These are phyloP conservation scores for Serranus cabrilla DNA, from an alignment of 2,797 vertebrate species.

Conservation along the genomic window DNA sequence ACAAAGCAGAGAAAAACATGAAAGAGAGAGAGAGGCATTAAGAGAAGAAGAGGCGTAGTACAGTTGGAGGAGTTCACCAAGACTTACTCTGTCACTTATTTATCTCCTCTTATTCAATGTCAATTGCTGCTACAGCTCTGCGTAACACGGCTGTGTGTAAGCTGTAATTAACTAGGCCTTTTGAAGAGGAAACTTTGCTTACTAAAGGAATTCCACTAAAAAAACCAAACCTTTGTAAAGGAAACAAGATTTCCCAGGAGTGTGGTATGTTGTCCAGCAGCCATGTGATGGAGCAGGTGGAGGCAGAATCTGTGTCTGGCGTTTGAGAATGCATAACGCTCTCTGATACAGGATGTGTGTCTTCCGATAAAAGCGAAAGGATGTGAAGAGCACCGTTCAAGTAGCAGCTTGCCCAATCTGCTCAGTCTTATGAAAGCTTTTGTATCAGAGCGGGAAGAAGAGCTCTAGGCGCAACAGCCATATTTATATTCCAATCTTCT, in stretches of 20 bases:
- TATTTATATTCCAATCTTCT: conserved; percentile 91
- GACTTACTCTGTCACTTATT: conserved; percentile 47
- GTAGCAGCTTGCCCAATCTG: conserved; percentile 74
- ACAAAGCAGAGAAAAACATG: conserved; percentile 19
- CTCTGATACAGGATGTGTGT: conserved; percentile 58
- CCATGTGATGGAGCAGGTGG: conserved; percentile 52
- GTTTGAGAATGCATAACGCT: conserved; percentile 46
- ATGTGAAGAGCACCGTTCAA: conserved; percentile 70
- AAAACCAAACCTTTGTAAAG: conserved; percentile 25
- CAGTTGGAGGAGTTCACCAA: conserved; percentile 29
- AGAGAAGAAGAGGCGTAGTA: conserved; percentile 6
- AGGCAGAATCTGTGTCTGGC: conserved; percentile 39
- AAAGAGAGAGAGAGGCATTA: conserved; percentile 15
- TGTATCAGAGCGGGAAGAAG: conserved; percentile 77
- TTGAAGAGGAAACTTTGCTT: background rate
- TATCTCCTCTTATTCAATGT: conserved; percentile 44
- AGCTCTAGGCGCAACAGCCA: conserved; percentile 82
- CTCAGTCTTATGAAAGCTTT: conserved; percentile 77
- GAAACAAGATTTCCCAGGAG: conserved; percentile 38
- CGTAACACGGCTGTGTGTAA: conserved; percentile 1
- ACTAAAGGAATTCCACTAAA: conserved; percentile 19
- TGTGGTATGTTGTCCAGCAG: conserved; percentile 21
- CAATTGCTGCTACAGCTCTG: conserved; percentile 24
- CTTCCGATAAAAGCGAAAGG: conserved; percentile 59
- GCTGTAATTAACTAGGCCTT: conserved; percentile 30